phyloP scores from a whole-genome alignment of 92 coral and sea anemone species.

The Zoanthus solanderi region DNA sequence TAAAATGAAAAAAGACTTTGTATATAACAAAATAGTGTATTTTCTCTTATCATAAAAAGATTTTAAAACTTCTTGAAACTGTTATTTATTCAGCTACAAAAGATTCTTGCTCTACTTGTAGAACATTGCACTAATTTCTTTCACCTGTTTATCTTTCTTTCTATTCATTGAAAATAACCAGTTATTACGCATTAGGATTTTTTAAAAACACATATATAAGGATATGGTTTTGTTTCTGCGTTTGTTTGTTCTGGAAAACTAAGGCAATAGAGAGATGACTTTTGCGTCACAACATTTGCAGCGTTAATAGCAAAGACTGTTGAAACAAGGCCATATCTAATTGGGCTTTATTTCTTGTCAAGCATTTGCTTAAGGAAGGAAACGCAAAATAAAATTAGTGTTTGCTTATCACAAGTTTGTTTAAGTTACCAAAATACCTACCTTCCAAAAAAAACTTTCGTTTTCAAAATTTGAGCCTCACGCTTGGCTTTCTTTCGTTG shows the following conservation, averaged over 20 bases:
- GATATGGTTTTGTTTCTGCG: not conserved
- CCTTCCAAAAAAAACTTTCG: not conserved
- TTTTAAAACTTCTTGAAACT: too few relatives aligned
- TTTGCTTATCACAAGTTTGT: constrained; percentile 12
- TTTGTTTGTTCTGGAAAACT: constrained; percentile 30
- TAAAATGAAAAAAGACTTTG: too few relatives aligned
- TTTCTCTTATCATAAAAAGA: too few relatives aligned
- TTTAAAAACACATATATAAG: not conserved
- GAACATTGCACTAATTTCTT: too few relatives aligned
- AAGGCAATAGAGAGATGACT: constrained; percentile 13
- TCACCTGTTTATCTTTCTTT: too few relatives aligned
- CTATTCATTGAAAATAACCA: too few relatives aligned
- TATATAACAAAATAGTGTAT: too few relatives aligned
- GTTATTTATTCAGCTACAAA: too few relatives aligned
- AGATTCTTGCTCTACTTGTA: too few relatives aligned
- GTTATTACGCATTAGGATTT: not conserved
- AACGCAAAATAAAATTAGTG: constrained; percentile 9
- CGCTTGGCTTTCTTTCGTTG: not conserved
- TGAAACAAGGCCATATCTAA: not conserved
- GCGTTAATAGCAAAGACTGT: not conserved
- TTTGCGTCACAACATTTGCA: not conserved
- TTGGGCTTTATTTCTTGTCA: not conserved
- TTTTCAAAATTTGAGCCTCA: not conserved
- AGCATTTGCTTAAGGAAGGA: constrained; percentile 10
- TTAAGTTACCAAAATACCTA: not conserved